phyloP scores from a whole-genome alignment of 2,113 vertebrate species.

The Holacanthus passer region DNA sequence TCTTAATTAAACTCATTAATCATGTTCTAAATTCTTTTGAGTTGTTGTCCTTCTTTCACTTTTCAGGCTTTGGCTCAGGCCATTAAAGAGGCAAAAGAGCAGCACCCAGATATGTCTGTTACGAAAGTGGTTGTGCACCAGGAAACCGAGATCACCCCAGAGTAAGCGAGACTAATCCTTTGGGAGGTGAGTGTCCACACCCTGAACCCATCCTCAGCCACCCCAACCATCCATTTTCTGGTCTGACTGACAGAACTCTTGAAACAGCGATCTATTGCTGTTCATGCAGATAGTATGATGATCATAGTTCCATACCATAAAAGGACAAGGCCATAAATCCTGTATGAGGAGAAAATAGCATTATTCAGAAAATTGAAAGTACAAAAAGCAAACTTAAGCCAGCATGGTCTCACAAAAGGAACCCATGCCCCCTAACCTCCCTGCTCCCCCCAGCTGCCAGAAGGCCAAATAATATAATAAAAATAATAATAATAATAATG shows the following conservation, averaged over 20 bases:
- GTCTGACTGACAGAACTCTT: not conserved
- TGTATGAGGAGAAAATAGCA: not conserved
- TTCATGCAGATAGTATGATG: not conserved
- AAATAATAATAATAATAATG: too few relatives aligned
- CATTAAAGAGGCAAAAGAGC: conserved; percentile 97
- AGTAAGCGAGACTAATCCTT: conserved; percentile 76
- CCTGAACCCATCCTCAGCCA: not conserved
- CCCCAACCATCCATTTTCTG: not conserved
- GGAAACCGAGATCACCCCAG: conserved; percentile 95
- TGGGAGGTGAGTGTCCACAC: conserved; percentile 54
- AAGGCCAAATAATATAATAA: not conserved
- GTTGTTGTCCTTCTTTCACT: not conserved
- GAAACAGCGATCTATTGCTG: too few relatives aligned
- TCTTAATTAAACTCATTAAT: conserved; percentile 24
- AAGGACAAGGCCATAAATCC: not conserved
- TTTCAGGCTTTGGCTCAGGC: conserved; percentile 94
- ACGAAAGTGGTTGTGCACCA: conserved; percentile 99
- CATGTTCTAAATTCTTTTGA: not conserved
- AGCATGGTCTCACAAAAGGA: not conserved
- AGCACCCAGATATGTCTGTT: conserved; percentile 98
- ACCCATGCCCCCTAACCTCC: not conserved
- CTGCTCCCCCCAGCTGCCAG: not conserved
- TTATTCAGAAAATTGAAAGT: not conserved
- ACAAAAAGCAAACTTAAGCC: not conserved
- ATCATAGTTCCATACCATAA: not conserved